Conservation (phyloP, 2,113 vertebrate species). For the Mirza zaza region DNA sequence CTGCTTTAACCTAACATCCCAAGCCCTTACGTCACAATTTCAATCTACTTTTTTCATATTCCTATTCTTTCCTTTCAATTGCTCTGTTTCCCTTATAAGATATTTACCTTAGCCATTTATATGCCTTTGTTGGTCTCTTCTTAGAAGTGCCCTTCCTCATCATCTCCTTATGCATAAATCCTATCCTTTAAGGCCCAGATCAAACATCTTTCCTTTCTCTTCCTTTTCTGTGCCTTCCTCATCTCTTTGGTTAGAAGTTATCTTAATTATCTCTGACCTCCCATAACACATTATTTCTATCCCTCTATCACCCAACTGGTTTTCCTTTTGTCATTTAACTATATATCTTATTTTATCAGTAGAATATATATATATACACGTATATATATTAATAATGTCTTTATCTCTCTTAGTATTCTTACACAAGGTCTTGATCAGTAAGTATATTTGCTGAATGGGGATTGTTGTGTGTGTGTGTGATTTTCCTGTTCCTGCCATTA, state of each 20-base stretch:
- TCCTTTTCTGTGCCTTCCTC: neutral
- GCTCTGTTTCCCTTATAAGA: neutral
- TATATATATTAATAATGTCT: neutral
- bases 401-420: neutral
- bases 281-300: neutral
- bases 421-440: neutral
- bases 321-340: neutral
- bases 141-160: neutral
- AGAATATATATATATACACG: neutral
- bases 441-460: neutral
- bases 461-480: neutral
- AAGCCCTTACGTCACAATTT: neutral
- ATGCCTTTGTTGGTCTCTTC: neutral
- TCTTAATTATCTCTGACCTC: neutral
- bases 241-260: neutral
- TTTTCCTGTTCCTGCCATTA: slow-evolving; percentile 43
- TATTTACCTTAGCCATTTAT: neutral
- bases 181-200: neutral
- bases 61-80: neutral
- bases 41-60: neutral
- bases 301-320: neutral
- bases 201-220: neutral
- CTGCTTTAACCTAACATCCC: neutral
- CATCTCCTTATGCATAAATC: neutral
- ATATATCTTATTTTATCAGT: neutral